Conservation (phyloP, 1,140 invertebrate genomes). For the Calephelis virginiensis region DNA sequence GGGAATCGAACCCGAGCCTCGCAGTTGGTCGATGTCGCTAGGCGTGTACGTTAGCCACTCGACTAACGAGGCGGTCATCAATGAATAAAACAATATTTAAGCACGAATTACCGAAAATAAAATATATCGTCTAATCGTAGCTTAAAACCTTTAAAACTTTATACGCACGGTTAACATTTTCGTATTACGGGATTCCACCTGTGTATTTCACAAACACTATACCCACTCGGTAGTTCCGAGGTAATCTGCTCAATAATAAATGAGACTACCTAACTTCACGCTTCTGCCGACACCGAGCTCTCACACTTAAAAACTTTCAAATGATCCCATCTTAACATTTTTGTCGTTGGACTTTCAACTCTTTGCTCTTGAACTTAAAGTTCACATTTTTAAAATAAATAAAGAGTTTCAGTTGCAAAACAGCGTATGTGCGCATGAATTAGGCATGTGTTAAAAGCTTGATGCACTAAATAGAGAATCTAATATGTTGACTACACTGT, state of each 20-base stretch:
- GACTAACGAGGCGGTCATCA: no score
- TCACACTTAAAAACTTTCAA: conserved; percentile 56
- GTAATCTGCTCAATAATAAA: conserved; percentile 71
- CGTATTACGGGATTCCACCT: conserved; percentile 12
- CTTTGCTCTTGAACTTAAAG: conserved; percentile 31
- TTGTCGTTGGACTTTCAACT: conserved; percentile 30
- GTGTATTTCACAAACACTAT: conserved; percentile 12
- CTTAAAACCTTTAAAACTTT: conserved; percentile 17
- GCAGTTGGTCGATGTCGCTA: no score
- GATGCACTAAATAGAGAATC: conserved; percentile 56
- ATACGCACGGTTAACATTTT: conserved; percentile 14
- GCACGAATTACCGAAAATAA: background rate
- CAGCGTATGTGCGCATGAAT: conserved; percentile 47
- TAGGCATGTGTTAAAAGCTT: conserved; percentile 73
- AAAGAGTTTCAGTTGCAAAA: conserved; percentile 34
- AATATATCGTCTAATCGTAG: background rate
- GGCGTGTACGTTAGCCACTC: no score
- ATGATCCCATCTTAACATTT: conserved; percentile 43
- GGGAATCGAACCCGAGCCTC: no score
- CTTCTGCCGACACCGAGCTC: conserved; percentile 58
- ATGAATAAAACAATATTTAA: background rate
- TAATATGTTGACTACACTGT: conserved; percentile 29
- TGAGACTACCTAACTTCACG: conserved; percentile 66
- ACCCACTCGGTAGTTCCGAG: conserved; percentile 30
- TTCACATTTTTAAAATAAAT: conserved; percentile 25